Percentiles rank a stretch among this genome's conserved stretches.
Conservation (phyloP, 1,140 invertebrate genomes). For the Propsilocerus akamusi region DNA sequence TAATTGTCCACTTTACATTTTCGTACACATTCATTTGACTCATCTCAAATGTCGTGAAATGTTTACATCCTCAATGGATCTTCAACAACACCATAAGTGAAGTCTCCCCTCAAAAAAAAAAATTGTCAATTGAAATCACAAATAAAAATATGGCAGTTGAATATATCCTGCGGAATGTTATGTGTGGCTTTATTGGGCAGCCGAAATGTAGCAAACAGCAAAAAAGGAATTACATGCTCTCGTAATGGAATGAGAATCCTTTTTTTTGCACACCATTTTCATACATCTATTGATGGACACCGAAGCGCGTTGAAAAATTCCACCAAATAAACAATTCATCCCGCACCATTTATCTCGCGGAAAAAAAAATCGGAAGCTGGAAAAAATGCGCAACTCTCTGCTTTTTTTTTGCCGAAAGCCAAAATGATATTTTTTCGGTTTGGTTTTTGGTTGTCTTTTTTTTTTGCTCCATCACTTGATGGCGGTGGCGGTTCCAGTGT, state of each 20-base stretch:
- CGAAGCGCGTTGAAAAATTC: not conserved
- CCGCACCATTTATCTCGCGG: not conserved
- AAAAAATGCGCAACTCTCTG: not conserved
- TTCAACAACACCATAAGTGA: too few species aligned
- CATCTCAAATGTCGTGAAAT: not conserved
- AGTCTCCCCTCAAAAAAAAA: not conserved
- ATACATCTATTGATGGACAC: slow-evolving; percentile 3
- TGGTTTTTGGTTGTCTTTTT: too few species aligned
- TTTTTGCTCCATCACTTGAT: too few species aligned
- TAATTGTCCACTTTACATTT: not conserved
- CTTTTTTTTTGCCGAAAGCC: not conserved
- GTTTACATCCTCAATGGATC: not conserved
- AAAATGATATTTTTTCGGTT: slow-evolving; percentile 1
- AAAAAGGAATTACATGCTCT: not conserved
- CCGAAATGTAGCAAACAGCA: not conserved
- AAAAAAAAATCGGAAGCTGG: not conserved
- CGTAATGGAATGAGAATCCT: not conserved
- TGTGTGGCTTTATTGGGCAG: not conserved
- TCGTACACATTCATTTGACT: not conserved
- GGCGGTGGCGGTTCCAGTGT: too few species aligned
- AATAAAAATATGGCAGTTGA: not conserved
- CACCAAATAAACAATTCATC: slow-evolving; percentile 3
- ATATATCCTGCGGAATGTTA: slow-evolving; percentile 2
- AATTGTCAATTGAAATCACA: slow-evolving; percentile 3
- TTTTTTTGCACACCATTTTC: not conserved